These are phyloP conservation scores for Nyctibius bracteatus DNA, from an alignment of 2,113 vertebrate genomes.

Conservation along the genomic window DNA sequence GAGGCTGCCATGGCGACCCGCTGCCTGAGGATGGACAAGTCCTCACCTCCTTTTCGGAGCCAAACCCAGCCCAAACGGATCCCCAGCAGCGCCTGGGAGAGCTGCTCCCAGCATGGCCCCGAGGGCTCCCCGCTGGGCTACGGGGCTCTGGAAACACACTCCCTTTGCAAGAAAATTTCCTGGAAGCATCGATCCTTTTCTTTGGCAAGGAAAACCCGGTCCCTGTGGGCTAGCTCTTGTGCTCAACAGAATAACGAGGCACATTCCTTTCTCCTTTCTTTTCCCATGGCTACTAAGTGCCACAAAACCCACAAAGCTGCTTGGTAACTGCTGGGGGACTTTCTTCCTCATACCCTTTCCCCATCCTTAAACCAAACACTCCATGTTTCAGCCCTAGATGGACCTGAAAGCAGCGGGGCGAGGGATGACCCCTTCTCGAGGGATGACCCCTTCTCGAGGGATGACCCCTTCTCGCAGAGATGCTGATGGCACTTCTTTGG, in stretches of 20 bases:
- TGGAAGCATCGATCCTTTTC: background rate
- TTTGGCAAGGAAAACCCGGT: background rate
- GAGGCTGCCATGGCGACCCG: fast-evolving
- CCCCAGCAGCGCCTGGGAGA: background rate
- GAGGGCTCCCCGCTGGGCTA: background rate
- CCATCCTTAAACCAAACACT: background rate
- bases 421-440: background rate
- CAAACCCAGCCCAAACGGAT: background rate
- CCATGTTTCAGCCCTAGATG: background rate
- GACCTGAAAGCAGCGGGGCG: background rate
- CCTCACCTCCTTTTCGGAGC: background rate
- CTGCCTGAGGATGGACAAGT: background rate
- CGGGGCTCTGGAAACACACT: background rate
- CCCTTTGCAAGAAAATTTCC: background rate
- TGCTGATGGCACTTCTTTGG: background rate
- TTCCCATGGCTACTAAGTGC: background rate
- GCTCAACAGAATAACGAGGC: background rate
- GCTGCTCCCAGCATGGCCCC: background rate
- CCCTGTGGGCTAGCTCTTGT: background rate
- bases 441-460: no score
- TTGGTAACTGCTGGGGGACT: background rate
- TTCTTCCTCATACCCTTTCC: background rate
- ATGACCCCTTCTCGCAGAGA: background rate
- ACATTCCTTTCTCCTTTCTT: background rate
- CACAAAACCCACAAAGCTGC: background rate